phyloP scores from a whole-genome alignment of 2,888 invertebrate species.

The Papilio protenor region DNA sequence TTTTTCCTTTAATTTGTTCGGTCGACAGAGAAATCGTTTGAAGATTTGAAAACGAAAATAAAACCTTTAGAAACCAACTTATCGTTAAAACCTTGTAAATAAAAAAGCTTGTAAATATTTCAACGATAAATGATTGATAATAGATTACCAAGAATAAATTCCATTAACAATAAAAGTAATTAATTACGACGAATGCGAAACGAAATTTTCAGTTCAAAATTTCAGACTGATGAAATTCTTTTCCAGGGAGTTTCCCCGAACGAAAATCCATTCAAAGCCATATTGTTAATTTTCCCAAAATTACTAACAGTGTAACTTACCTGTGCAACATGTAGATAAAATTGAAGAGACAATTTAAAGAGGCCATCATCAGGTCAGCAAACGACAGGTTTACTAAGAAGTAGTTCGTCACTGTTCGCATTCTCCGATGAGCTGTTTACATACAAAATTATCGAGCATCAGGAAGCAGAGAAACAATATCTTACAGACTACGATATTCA shows the following conservation, averaged over 20 bases:
- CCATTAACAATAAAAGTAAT: too few species aligned
- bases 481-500: too few species aligned
- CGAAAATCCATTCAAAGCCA: too few species aligned
- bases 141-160: too few species aligned
- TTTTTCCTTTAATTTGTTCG: neutral
- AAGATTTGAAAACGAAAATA: neutral
- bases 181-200: too few species aligned
- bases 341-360: constrained; percentile 95
- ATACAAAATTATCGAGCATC: too few species aligned
- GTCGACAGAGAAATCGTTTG: neutral
- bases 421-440: constrained; percentile 89
- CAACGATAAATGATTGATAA: neutral
- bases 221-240: too few species aligned
- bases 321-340: constrained; percentile 95
- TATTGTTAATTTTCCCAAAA: neutral
- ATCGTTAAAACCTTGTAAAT: neutral
- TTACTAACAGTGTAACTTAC: constrained; percentile 60
- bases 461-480: too few species aligned
- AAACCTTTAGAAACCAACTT: neutral
- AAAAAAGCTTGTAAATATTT: neutral
- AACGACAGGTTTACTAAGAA: constrained; percentile 95
- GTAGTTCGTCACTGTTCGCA: constrained; percentile 96
- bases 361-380: constrained; percentile 94
- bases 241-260: too few species aligned
- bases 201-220: too few species aligned